Evolutionary conservation across 1,140 invertebrate genomes (phyloP), one percentile per base, ranked within the genome.

Genomic region (Anastrepha obliqua): DNA sequence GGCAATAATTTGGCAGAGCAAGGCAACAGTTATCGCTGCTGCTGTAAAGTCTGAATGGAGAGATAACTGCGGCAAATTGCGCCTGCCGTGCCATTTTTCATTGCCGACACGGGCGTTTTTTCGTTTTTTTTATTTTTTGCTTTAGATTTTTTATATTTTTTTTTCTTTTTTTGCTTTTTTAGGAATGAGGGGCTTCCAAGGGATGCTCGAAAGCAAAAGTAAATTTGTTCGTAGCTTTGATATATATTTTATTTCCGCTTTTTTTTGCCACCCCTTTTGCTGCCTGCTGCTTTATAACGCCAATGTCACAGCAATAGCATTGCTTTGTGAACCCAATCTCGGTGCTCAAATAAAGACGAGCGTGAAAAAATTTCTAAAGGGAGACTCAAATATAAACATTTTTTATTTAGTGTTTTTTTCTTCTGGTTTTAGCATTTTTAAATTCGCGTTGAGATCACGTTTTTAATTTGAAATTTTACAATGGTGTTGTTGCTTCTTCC

Each of bases 381-480:
- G 11, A 58, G 20, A 74, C 39, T 7, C 42, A n/a, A 74, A 74
- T 74, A 42, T 74, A n/a, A 29, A 74, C 67, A 44, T 74, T 74
- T 70, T 67, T 74, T 74, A 44, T 74, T 81, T 51, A 55, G 74
- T 51, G 47, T 55, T 55, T 81, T 55, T 74, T n/a, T 29, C 9
- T 29, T 67, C 17, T 51, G 4, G 2, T 11, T 51, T 81, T 81
- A 39, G 85, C 85, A 67, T 65, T 74, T 74, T 88, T 85, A 42
- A 51, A 85, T 87, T 88, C 86, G 86, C 86, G 59, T 64, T 60
- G 70, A 88, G 88, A 88, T 88, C 88, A 88, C 88, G 88, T 88
- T 88, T 88, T 88, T 88, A 88, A 88, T 88, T 88, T 88, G 88
- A 88, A 88, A 87, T 87, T 88, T 88, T 88, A 86, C 87, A 86